Conservation (phyloP, 2,888 invertebrate genomes). For the Octonoba sinensis region DNA sequence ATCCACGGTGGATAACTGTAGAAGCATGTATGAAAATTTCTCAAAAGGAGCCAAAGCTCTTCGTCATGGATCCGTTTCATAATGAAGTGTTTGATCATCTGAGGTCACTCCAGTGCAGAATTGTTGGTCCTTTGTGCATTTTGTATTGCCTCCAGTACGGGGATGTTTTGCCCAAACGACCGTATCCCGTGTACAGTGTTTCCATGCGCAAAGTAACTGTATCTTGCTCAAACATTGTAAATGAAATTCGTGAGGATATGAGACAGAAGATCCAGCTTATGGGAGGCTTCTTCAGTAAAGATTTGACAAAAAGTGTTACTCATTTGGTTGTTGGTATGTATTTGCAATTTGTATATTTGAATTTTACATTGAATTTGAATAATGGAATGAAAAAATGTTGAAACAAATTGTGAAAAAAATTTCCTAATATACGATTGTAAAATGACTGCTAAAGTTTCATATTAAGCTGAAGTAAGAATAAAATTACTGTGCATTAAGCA, state of each 20-base stretch:
- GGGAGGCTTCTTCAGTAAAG: slow-evolving; percentile 71
- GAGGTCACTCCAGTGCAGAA: slow-evolving; percentile 76
- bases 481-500: too few species aligned
- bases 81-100: slow-evolving; percentile 79
- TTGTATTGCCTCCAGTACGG: slow-evolving; percentile 81
- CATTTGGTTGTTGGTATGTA: slow-evolving; percentile 80
- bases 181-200: slow-evolving; percentile 83
- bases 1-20: slow-evolving; percentile 79
- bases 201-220: slow-evolving; percentile 77
- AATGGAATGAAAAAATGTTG: background rate
- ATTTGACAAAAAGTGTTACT: slow-evolving; percentile 76
- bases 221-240: slow-evolving; percentile 70
- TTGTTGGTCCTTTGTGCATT: slow-evolving; percentile 87
- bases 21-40: slow-evolving; percentile 75
- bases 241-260: slow-evolving; percentile 68
- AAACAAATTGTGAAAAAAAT: too few species aligned
- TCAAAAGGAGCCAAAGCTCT: slow-evolving; percentile 80
- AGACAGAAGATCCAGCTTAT: slow-evolving; percentile 70
- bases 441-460: too few species aligned
- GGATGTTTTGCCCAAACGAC: slow-evolving; percentile 81
- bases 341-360: background rate
- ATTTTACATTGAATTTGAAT: background rate
- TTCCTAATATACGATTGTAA: too few species aligned
- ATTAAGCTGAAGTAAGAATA: too few species aligned
- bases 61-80: slow-evolving; percentile 83